Percentiles rank a stretch among this genome's conserved stretches.
These are phyloP conservation scores for Lapara coniferarum DNA, from an alignment of 2,888 invertebrate species.

Conservation along the genomic window DNA sequence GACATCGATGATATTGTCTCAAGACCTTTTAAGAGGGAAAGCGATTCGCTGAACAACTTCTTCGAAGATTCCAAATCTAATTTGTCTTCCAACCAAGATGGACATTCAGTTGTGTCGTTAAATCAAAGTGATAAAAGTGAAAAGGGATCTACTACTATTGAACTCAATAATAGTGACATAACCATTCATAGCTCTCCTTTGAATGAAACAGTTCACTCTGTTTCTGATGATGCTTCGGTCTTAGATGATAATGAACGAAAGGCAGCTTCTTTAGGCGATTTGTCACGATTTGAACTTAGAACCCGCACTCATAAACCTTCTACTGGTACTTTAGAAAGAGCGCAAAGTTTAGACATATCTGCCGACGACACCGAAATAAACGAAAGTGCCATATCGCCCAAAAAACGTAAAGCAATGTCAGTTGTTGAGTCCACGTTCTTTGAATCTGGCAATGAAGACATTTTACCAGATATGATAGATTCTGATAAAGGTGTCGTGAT, in stretches of 20 bases:
- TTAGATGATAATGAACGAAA: slow-evolving; percentile 86
- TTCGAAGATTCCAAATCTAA: slow-evolving; percentile 78
- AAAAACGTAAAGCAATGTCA: slow-evolving; percentile 87
- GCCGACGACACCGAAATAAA: slow-evolving; percentile 76
- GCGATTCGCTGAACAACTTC: slow-evolving; percentile 76
- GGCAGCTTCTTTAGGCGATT: slow-evolving; percentile 91
- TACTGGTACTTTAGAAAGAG: slow-evolving; percentile 87
- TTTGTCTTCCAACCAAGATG: slow-evolving; percentile 75
- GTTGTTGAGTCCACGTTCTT: slow-evolving; percentile 77
- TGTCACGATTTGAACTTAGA: slow-evolving; percentile 86
- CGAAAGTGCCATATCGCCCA: slow-evolving; percentile 77
- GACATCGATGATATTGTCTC: slow-evolving; percentile 81
- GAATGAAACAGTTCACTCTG: slow-evolving; percentile 74
- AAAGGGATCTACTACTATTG: slow-evolving; percentile 86
- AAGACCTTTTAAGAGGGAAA: slow-evolving; percentile 77
- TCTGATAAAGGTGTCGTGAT: slow-evolving; percentile 63
- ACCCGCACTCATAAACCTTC: slow-evolving; percentile 73
- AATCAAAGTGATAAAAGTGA: slow-evolving; percentile 79
- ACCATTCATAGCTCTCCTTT: slow-evolving; percentile 88
- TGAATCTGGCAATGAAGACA: slow-evolving; percentile 70
- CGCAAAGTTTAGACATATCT: slow-evolving; percentile 91
- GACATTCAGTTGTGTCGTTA: slow-evolving; percentile 72
- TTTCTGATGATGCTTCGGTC: slow-evolving; percentile 74
- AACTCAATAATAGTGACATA: slow-evolving; percentile 89
- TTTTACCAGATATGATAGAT: slow-evolving; percentile 74